Base-by-base conservation (phyloP, 2,888 invertebrate species). In the Leptinotarsa juncta region DNA sequence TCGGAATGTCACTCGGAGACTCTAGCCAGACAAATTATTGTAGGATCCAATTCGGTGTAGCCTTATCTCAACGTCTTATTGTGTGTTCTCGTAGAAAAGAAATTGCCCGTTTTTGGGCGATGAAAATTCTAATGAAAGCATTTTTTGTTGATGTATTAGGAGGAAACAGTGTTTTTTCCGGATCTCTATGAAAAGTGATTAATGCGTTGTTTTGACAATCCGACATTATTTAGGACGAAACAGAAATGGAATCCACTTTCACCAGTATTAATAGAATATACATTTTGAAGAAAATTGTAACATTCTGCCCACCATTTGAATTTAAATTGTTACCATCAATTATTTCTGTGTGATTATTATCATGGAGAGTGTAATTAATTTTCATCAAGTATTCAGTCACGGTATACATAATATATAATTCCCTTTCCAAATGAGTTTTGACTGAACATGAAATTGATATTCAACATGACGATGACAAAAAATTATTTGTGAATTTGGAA, bases 21-120 rank as follows among this genome's bases (percentile, higher is more conserved):
- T 67, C 26, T 49, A 67, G 67, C 53, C 53, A 50, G 26, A 67
- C 53, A 53, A 67, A 67, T 67, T 51, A 49, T 23, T 18, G 53
- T 67, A 32, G 51, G 32, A 67, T 67, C 67, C 23, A 20, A 49
- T 66, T 66, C 50, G 48, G 48, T 66, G 50, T 26, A n/a, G 49
- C 53, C 51, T 51, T 50, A 67, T 50, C 53, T 32, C 26, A 26
- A 16, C n/a, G 23, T 51, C 23, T 67, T 67, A 32, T 67, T 53
- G 67, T 67, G 53, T 12, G 67, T 32, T 50, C 26, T 26, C 32
- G 51, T n/a, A 14, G 49, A 23, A 51, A 53, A 67, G 67, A 67
- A 67, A 53, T 48, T n/a, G 62, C 42, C 32, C 32, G 67, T 67
- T 67, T 67, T 26, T 51, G 67, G 32, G 51, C 20, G 51, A 49